Conservation (phyloP, 2,888 invertebrate genomes). For the Caenorhabditis macrosperma region DNA sequence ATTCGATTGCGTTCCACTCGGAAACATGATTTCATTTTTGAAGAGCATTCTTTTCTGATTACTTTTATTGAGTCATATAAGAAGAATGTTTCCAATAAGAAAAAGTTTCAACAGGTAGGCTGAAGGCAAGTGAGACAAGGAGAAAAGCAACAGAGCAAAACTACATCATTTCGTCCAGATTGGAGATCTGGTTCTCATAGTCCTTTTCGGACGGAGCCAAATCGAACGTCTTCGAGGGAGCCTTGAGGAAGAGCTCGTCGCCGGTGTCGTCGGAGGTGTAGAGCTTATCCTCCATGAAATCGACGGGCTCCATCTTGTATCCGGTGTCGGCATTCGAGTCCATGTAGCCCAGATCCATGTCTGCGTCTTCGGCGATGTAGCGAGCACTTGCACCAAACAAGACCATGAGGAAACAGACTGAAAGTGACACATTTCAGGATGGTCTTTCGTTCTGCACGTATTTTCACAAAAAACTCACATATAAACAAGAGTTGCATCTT, state of each 20-base stretch:
- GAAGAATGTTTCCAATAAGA: background rate
- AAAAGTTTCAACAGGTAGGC: background rate
- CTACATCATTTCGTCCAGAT: background rate
- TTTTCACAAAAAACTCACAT: background rate
- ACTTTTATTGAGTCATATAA: slow-evolving; percentile 19
- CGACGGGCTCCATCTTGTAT: background rate
- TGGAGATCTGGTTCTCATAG: slow-evolving; percentile 3
- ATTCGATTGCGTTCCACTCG: slow-evolving; percentile 19
- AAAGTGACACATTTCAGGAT: no score
- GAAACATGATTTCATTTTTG: slow-evolving; percentile 33
- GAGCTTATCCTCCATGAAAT: slow-evolving; percentile 8
- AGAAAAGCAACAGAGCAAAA: background rate
- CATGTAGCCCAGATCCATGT: background rate
- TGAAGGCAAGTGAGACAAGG: background rate
- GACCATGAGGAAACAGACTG: background rate
- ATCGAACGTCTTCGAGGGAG: slow-evolving; percentile 1
- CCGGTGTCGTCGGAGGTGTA: slow-evolving; percentile 23
- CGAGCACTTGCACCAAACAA: background rate
- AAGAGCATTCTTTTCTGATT: slow-evolving; percentile 12
- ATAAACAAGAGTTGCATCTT: background rate
- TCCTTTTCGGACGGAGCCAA: slow-evolving; percentile 40
- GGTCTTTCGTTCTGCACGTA: no score
- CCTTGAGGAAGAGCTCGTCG: slow-evolving; percentile 31
- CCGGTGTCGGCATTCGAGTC: background rate
- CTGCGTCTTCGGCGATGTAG: background rate